phyloP scores from a whole-genome alignment of 2,888 invertebrate species.

The Ditula angustiorana region DNA sequence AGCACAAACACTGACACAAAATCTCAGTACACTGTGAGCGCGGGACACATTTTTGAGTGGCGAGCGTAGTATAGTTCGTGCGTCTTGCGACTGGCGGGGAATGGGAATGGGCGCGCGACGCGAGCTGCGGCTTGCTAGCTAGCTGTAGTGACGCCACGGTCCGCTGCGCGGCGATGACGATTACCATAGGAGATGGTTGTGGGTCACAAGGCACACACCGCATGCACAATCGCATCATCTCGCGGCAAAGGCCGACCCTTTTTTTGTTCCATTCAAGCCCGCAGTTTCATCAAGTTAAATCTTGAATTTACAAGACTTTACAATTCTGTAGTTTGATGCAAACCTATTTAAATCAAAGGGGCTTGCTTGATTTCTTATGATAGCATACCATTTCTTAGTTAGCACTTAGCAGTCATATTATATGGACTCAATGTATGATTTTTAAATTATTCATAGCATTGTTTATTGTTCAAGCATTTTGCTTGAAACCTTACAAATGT shows the following conservation, averaged over 20 bases:
- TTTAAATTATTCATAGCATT: no score
- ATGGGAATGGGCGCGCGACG: constrained; percentile 57
- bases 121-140: constrained; percentile 49
- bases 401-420: no score
- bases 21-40: constrained; percentile 70
- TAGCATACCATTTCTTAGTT: no score
- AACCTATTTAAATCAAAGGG: no score
- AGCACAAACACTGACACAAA: constrained; percentile 75
- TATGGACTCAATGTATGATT: no score
- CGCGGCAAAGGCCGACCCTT: constrained; percentile 3
- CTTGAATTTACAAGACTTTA: background rate
- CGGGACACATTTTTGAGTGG: constrained; percentile 69
- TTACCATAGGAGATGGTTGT: constrained; percentile 4
- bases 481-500: no score
- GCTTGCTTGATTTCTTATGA: no score
- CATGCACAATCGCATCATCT: constrained; percentile 14
- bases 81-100: constrained; percentile 72
- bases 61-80: constrained; percentile 71
- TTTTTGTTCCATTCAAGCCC: background rate
- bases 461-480: no score
- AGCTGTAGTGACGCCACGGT: constrained; percentile 38
- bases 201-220: constrained; percentile 15
- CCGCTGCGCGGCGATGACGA: constrained; percentile 38
- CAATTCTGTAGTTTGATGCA: no score
- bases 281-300: background rate